Percentiles rank a stretch among this genome's conserved stretches.
These are phyloP conservation scores for Adelosebastes latens DNA, from an alignment of 2,797 vertebrate species.

Conservation along the genomic window DNA sequence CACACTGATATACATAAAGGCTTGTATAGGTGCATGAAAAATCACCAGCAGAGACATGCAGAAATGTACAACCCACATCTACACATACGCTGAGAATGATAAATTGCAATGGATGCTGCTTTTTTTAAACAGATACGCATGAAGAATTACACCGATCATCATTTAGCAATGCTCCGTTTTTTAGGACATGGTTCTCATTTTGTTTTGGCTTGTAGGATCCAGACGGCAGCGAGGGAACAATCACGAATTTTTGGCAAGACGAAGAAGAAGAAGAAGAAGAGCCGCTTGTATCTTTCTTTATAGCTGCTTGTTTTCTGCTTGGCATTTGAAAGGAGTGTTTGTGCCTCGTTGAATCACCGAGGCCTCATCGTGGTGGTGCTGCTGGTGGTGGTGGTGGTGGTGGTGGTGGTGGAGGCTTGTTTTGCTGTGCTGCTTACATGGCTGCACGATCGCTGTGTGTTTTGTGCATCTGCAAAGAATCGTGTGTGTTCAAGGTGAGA, in stretches of 20 bases:
- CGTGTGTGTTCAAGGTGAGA: constrained; percentile 54
- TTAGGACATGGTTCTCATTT: constrained; percentile 29
- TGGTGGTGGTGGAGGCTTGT: constrained; percentile 4
- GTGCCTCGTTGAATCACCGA: constrained; percentile 12
- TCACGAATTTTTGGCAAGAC: constrained; percentile 29
- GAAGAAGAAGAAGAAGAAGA: not conserved
- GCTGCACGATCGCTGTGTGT: constrained; percentile 1
- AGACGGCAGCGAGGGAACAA: constrained; percentile 10
- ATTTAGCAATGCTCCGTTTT: constrained; percentile 25
- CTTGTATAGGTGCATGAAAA: constrained; percentile 31
- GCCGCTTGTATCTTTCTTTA: constrained; percentile 9
- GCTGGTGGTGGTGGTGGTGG: not conserved
- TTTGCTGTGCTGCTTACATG: constrained; percentile 45
- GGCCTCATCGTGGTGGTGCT: constrained; percentile 23
- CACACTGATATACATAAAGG: constrained; percentile 13
- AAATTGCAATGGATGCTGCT: constrained; percentile 40
- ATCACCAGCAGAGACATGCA: constrained; percentile 33
- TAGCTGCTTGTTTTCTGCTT: constrained; percentile 47
- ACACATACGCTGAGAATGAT: constrained; percentile 19
- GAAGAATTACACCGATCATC: constrained; percentile 41
- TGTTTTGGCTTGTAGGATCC: constrained; percentile 42
- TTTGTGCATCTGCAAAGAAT: constrained; percentile 43
- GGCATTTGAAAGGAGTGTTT: constrained; percentile 45
- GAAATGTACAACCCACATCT: constrained; percentile 25
- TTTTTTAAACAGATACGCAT: constrained; percentile 44